phyloP scores from a whole-genome alignment of 2,113 vertebrate genomes.

The Toxotes jaculatrix region DNA sequence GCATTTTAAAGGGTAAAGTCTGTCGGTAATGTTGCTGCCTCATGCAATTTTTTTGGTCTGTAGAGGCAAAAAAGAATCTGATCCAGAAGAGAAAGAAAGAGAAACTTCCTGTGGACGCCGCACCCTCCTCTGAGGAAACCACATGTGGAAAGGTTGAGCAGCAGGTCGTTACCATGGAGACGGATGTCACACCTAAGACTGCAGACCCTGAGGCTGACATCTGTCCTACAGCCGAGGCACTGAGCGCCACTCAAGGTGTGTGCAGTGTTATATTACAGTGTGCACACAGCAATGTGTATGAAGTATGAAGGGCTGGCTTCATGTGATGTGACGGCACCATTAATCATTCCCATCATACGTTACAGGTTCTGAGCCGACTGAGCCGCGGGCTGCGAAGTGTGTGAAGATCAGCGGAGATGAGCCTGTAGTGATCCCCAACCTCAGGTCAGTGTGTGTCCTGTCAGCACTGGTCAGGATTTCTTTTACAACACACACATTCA shows the following conservation, averaged over 20 bases:
- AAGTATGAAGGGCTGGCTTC: background rate
- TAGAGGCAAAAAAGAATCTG: conserved; percentile 82
- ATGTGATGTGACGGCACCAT: background rate
- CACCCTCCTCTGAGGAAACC: background rate
- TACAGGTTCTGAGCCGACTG: background rate
- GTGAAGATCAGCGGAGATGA: conserved; percentile 82
- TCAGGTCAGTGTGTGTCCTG: conserved; percentile 85
- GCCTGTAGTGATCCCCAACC: conserved; percentile 26
- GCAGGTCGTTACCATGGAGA: conserved; percentile 6
- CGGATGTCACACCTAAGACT: conserved; percentile 1
- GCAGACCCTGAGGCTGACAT: conserved; percentile 22
- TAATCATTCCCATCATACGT: background rate
- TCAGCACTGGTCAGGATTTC: background rate
- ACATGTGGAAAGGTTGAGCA: background rate
- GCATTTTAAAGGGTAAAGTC: background rate
- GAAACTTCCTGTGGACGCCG: conserved; percentile 82
- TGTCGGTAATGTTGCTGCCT: background rate
- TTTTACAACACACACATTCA: no score
- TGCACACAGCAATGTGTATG: background rate
- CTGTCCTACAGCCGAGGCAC: conserved; percentile 10
- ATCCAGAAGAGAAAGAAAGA: conserved; percentile 86
- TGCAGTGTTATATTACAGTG: background rate
- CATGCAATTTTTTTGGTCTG: conserved; percentile 6
- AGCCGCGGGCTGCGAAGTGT: conserved; percentile 78
- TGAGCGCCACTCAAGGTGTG: conserved; percentile 23